These are phyloP conservation scores for Naja naja DNA, from an alignment of 2,113 vertebrate genomes.

Conservation along the genomic window DNA sequence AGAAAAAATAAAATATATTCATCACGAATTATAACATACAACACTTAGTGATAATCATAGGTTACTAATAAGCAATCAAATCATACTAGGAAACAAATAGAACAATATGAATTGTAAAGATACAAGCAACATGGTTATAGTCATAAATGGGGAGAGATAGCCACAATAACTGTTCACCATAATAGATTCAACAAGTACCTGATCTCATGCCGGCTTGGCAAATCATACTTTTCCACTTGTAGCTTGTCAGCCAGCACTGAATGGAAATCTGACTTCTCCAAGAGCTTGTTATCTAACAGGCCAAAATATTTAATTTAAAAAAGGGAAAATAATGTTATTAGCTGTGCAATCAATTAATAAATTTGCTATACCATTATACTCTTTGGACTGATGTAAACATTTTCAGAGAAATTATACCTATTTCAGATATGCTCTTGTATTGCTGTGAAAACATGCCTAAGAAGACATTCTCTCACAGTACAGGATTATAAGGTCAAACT, in stretches of 20 bases:
- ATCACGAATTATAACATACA: too few relatives aligned
- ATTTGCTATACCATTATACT: background rate
- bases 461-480: background rate
- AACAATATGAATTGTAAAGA: too few relatives aligned
- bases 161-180: background rate
- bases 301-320: background rate
- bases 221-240: constrained; percentile 89
- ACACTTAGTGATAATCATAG: too few relatives aligned
- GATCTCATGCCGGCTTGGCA: constrained; percentile 85
- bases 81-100: too few relatives aligned
- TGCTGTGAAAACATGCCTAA: background rate
- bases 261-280: constrained; percentile 94
- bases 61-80: too few relatives aligned
- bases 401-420: background rate
- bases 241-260: constrained; percentile 88
- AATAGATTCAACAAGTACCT: constrained; percentile 71
- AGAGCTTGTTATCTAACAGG: constrained; percentile 85
- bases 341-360: background rate
- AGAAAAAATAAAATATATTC: too few relatives aligned
- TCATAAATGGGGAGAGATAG: too few relatives aligned
- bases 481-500: background rate
- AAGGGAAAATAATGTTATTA: background rate
- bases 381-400: background rate
- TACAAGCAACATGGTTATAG: too few relatives aligned
- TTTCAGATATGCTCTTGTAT: background rate